Base-by-base conservation (phyloP, 2,888 invertebrate species). In the Andrena hattorfiana region DNA sequence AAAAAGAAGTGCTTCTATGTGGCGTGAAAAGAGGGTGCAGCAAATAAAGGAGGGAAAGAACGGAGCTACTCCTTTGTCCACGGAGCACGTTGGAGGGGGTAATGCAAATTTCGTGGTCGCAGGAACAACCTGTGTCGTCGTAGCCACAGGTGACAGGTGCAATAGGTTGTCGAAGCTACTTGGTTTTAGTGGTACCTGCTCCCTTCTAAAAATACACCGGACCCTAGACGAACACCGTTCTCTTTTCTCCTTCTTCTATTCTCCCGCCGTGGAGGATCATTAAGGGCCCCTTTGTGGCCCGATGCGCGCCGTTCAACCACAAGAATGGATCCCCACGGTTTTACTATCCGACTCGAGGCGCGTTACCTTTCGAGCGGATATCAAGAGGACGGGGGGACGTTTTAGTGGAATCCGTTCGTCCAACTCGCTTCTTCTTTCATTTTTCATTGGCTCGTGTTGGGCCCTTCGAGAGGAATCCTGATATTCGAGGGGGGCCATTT, bases 61-160 rank as follows among this genome's bases (percentile, higher is more conserved):
- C 23, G 32, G 71, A 48, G 60, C 59, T 16, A 6, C 8, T 68
- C 49, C 68, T 77, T 81, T 80, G 77, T 85, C 59, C 48, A 20
- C n/a, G 8, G 28, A 35, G 20, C 63, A 59, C n/a, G 54, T 7
- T n/a, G 77, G 72, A 71, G 77, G 83, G 82, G 78, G 77, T 84
- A 86, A 92, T 91, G 92, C 90, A 91, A 92, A 92, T 92, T 90
- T 86, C 64, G 83, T 81, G 84, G 85, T 86, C 86, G 89, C 86
- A 84, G 88, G 84, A 86, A 70, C 72, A 85, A 80, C 85, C 84
- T 85, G 87, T 88, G 90, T 91, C 89, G 91, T 91, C 75, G 91
- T 89, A 63, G 71, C 76, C 63, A 73, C 77, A 77, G 59, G 85
- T 90, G 90, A 92, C 92, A 92, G 92, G 91, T 92, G 91, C 90